Base-by-base conservation (phyloP, 2,888 invertebrate species). In the Aspidiotus rigidus region DNA sequence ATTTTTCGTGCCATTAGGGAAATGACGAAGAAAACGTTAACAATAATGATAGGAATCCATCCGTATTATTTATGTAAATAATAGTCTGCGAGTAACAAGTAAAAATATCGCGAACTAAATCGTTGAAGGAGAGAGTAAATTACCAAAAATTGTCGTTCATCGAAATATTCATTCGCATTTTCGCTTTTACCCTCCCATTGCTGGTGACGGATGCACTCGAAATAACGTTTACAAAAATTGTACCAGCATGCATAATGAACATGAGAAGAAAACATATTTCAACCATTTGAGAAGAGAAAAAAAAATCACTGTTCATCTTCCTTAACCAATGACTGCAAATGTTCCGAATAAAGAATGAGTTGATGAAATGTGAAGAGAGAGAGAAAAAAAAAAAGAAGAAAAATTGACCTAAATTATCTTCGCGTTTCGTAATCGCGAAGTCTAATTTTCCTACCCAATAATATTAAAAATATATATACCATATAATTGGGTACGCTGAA, bases 121-220 rank as follows among this genome's bases (percentile, higher is more conserved):
- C 28, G 28, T 5, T 28, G 28, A 28, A 28, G 28, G 5, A 28
- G 5, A 28, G 28, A 28, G 53, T 63, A 63, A 63, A 44, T 63
- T 63, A 49, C 42, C 17, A 63, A 63, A 28, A 63, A n/a, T 49
- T 49, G 49, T n/a, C 49, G 49, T 49, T 49, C 53, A 41, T 53
- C 54, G 63, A 53, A 63, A 53, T 63, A 63, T 63, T 63, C 63
- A 63, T 63, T 63, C 63, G 63, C 28, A 53, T 57, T 15, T 57
- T 1, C 63, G 49, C 53, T 28, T n/a, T 63, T 28, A n/a, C 53
- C 63, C 39, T 49, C 57, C n/a, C 49, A 49, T n/a, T 49, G 3
- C 49, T n/a, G 8, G 49, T 44, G 49, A n/a, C n/a, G n/a, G n/a
- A 10, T 11, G 49, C 49, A 11, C 49, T 44, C 56, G 49, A 62